A percentile compares a stretch with the other conserved stretches of the same genome.
Conservation (phyloP, 2,113 vertebrate genomes). For the Dicerorhinus sumatrensis region DNA sequence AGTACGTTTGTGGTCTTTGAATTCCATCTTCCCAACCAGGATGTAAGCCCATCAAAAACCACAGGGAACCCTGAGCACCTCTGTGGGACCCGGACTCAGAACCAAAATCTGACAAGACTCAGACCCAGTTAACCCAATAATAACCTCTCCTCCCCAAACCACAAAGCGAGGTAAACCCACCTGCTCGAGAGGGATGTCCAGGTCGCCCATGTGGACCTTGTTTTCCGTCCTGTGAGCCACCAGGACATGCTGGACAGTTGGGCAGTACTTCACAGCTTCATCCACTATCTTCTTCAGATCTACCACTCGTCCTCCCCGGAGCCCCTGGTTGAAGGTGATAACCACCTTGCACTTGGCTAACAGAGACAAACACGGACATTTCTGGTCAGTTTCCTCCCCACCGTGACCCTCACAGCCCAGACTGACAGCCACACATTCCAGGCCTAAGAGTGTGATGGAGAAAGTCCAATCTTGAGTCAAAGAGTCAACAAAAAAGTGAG, state of each 20-base stretch:
- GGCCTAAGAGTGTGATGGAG: not conserved
- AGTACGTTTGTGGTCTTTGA: not conserved
- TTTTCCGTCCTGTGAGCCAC: slow-evolving; percentile 92
- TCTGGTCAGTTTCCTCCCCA: not conserved
- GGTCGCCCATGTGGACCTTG: slow-evolving; percentile 87
- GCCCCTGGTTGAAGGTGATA: slow-evolving; percentile 93
- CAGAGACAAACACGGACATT: slow-evolving; percentile 61
- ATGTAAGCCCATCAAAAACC: not conserved
- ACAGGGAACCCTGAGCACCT: not conserved
- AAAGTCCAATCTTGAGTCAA: not conserved
- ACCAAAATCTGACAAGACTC: not conserved
- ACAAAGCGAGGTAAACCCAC: slow-evolving; percentile 81
- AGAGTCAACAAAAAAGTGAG: not conserved
- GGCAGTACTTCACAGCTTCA: slow-evolving; percentile 91
- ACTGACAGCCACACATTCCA: not conserved
- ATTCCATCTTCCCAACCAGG: not conserved
- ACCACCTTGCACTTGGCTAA: slow-evolving; percentile 93
- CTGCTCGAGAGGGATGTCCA: slow-evolving; percentile 92
- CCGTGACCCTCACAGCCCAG: not conserved
- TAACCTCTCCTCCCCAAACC: too few species aligned
- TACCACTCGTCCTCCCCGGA: slow-evolving; percentile 90
- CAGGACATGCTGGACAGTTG: slow-evolving; percentile 90
- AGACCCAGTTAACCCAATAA: not conserved
- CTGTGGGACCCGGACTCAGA: not conserved
- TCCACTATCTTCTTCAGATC: slow-evolving; percentile 93